phyloP scores from a whole-genome alignment of 2,888 invertebrate genomes.

The Steinernema scapterisci region DNA sequence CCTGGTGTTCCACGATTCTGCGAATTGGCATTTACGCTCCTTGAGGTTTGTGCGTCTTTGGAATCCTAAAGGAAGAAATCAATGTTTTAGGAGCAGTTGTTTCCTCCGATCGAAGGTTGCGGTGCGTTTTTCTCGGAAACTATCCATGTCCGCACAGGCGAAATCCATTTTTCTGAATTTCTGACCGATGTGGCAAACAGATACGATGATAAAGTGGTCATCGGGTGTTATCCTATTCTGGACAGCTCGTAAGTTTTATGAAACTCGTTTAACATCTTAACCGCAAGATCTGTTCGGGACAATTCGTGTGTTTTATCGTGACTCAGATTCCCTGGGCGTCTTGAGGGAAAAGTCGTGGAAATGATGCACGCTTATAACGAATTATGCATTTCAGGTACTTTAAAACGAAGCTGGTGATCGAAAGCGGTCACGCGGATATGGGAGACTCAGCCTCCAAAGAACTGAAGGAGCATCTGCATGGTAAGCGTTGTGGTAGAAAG shows the following conservation, averaged over 20 bases:
- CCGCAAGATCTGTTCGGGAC: no score
- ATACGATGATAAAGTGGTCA: constrained; percentile 70
- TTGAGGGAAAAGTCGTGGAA: no score
- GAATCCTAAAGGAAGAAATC: not conserved
- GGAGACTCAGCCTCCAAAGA: constrained; percentile 44
- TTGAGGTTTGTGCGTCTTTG: constrained; percentile 61
- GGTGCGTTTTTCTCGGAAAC: constrained; percentile 49
- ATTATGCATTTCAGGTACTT: constrained; percentile 68
- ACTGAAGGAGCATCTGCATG: constrained; percentile 44
- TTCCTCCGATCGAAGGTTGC: constrained; percentile 50
- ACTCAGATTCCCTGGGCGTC: no score
- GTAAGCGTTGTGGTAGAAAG: constrained; percentile 37
- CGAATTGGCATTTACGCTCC: constrained; percentile 69
- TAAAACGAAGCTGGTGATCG: constrained; percentile 72
- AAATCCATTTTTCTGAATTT: constrained; percentile 69
- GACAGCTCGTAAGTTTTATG: constrained; percentile 68
- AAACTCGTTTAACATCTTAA: not conserved
- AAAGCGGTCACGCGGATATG: constrained; percentile 68
- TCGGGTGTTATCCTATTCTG: constrained; percentile 74
- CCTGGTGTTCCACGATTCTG: constrained; percentile 76
- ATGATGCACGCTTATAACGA: no score
- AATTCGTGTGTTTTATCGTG: no score
- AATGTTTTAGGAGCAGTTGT: constrained; percentile 50
- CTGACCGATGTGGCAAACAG: constrained; percentile 71
- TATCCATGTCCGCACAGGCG: constrained; percentile 68